These are phyloP conservation scores for Leptoteleia sp. DNA, from an alignment of 1,140 invertebrate genomes.

Conservation along the genomic window DNA sequence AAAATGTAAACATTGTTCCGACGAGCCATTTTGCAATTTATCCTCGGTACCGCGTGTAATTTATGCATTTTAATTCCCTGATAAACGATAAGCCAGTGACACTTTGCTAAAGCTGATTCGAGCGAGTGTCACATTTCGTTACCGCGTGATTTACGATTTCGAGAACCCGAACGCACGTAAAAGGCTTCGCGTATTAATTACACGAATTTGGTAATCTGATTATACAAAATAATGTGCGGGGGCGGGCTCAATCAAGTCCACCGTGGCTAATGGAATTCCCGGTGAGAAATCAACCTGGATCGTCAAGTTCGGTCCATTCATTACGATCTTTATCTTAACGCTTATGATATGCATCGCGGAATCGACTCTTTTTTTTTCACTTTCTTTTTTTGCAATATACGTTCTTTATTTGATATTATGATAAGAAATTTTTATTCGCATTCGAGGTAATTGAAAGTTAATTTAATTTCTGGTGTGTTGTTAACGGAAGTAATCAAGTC, in stretches of 20 bases:
- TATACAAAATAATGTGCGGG: constrained; percentile 24
- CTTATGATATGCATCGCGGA: too few relatives aligned
- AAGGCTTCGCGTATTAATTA: constrained; percentile 58
- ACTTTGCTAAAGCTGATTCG: constrained; percentile 54
- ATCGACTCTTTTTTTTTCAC: too few relatives aligned
- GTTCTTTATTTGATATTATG: too few relatives aligned
- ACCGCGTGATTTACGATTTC: constrained; percentile 40
- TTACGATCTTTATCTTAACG: too few relatives aligned
- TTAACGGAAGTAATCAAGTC: too few relatives aligned
- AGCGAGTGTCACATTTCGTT: constrained; percentile 46
- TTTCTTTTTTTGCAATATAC: too few relatives aligned
- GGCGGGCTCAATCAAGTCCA: constrained; percentile 13
- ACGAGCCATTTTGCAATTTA: constrained; percentile 51
- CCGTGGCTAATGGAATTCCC: constrained; percentile 1
- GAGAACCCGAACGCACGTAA: constrained; percentile 20
- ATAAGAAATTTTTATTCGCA: too few relatives aligned
- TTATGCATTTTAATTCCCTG: constrained; percentile 54
- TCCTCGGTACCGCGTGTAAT: constrained; percentile 33
- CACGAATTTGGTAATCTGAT: constrained; percentile 53
- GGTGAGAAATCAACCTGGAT: not conserved
- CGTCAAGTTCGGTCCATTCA: not conserved
- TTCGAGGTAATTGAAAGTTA: too few relatives aligned
- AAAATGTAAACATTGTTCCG: constrained; percentile 44
- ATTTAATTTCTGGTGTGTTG: too few relatives aligned
- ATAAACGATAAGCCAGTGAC: constrained; percentile 59